Conservation (phyloP, 2,888 invertebrate species). For the Drosophila monieri region DNA sequence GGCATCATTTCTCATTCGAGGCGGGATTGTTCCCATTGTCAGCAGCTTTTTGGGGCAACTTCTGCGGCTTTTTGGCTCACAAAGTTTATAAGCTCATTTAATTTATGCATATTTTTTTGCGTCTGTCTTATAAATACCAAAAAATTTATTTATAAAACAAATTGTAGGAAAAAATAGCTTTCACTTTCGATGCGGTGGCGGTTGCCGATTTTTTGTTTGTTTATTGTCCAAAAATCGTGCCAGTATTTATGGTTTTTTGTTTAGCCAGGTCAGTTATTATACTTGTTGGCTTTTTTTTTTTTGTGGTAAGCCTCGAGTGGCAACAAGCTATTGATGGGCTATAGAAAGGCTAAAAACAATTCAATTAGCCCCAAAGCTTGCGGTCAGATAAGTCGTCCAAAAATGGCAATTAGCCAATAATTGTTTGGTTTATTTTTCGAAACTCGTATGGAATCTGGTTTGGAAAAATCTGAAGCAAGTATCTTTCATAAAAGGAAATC, state of each 20-base stretch:
- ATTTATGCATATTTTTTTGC: conserved; percentile 54
- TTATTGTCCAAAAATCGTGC: conserved; percentile 37
- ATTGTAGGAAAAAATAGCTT: conserved; percentile 59
- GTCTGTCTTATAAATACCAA: conserved; percentile 9
- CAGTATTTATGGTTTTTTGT: conserved; percentile 43
- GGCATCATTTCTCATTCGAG: conserved; percentile 43
- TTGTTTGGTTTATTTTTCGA: conserved; percentile 7
- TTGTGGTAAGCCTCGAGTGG: conserved; percentile 36
- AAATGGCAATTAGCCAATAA: conserved; percentile 34
- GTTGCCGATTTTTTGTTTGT: conserved; percentile 15
- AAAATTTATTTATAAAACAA: conserved; percentile 32
- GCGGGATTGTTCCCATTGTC: conserved; percentile 14
- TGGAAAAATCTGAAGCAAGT: neutral
- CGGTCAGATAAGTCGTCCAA: conserved; percentile 21
- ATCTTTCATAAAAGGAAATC: neutral
- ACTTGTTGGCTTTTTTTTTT: conserved; percentile 13
- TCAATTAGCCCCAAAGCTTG: conserved; percentile 34
- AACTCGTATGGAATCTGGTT: conserved; percentile 10
- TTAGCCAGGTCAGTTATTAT: conserved; percentile 45
- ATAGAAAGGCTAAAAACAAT: conserved; percentile 28
- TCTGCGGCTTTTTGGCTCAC: conserved; percentile 12
- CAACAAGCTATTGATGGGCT: conserved; percentile 32
- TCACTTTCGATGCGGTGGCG: conserved; percentile 67
- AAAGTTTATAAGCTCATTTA: conserved; percentile 41
- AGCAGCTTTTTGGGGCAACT: conserved; percentile 10